Evolutionary conservation across 2,888 invertebrate genomes (phyloP), one percentile per base, ranked within the genome.

Genomic region (Chrysomela aeneicollis): DNA sequence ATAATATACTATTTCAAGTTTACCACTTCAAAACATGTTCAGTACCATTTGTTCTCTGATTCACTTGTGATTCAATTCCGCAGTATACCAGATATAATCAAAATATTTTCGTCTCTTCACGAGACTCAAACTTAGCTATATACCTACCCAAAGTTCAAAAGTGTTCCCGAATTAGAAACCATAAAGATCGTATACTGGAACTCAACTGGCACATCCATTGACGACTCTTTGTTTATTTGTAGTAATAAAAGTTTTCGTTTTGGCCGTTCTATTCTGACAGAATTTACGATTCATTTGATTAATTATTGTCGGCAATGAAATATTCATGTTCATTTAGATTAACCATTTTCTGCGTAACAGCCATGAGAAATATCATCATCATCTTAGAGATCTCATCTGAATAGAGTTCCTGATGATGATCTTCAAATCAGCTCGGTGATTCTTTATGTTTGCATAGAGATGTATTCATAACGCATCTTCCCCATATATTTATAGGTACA

Each of bases 101-200:
- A 42, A n/a, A 15, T 15, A n/a, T 5, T 26, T 6, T 26, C 3
- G 6, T 26, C 26, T 26, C 26, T 6, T 5, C 26, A 26, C 6
- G 26, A 26, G 3, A 26, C 26, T 26, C 26, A 26, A 5, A 26
- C 3, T 26, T 26, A 26, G 26, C 26, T 26, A n/a, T n/a, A n/a
- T n/a, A n/a, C 26, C 3, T 6, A 26, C 6, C 26, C 42, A 42
- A 42, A 55, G 22, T 55, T 42, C 22, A 42, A 42, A 42, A 42
- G 49, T 22, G 55, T 21, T 55, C 55, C 55, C 35, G 55, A 55
- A 55, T 42, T 55, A 55, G 55, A 55, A 55, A n/a, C 55, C 15
- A 55, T 55, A 42, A 55, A 55, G 19, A 15, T 21, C 4, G 15
- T 10, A 35, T 35, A 10, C 32, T 10, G 6, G 10, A 35, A 35